Percentiles rank a stretch among this genome's conserved stretches.
Conservation (phyloP, 2,113 vertebrate genomes). For the Thoracochromis brauschi region DNA sequence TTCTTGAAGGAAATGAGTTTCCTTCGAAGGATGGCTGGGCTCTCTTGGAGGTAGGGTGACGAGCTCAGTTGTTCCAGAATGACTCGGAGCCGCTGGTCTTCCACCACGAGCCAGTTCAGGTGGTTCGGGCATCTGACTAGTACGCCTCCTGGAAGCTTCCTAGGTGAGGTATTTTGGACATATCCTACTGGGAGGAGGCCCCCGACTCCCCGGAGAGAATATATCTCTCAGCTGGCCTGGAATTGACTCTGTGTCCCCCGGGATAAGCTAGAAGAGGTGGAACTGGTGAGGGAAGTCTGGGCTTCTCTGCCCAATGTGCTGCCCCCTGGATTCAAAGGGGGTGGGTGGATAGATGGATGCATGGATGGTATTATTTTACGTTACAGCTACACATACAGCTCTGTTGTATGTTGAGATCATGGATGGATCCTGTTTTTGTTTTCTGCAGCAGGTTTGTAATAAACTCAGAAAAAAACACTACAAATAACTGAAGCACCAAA, state of each 20-base stretch:
- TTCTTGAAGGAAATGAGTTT: not conserved
- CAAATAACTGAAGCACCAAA: not conserved
- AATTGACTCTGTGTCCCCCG: accelerated
- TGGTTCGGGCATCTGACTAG: not conserved
- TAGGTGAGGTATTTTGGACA: not conserved
- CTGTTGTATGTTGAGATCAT: not conserved
- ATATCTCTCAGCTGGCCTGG: not conserved
- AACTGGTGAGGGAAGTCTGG: not conserved
- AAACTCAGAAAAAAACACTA: not conserved
- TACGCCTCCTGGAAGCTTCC: not conserved
- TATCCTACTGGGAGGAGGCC: not conserved
- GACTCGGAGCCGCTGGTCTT: accelerated
- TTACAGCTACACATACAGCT: not conserved
- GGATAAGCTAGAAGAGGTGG: not conserved
- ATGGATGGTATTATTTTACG: not conserved
- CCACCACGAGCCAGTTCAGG: not conserved
- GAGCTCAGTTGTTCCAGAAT: not conserved
- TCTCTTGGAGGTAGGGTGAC: not conserved
- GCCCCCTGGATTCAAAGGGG: not conserved
- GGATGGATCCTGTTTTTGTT: not conserved
- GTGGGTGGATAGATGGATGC: accelerated
- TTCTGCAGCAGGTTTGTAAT: not conserved
- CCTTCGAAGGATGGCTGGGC: accelerated
- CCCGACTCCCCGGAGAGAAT: accelerated
- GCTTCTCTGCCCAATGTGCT: not conserved